Base-by-base conservation (phyloP, 2,113 vertebrate species). In the Petaurus breviceps region DNA sequence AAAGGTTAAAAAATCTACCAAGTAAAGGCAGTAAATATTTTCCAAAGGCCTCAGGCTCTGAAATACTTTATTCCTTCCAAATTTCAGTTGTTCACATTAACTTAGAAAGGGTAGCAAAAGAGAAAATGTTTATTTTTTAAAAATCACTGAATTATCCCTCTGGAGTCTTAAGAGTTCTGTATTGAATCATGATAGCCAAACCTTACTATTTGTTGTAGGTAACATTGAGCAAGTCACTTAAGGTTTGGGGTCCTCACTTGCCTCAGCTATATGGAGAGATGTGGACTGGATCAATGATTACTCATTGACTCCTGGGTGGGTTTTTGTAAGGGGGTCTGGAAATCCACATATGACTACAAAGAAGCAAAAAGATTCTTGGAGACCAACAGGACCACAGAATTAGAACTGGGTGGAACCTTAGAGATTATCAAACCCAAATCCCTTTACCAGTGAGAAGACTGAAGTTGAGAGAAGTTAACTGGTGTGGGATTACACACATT, bases 31-130 rank as follows among this genome's bases (percentile, higher is more conserved):
- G 57, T 90, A 91, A 95, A 96, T 97, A 61, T 95, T 89, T 96
- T 97, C 94, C 97, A 97, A 96, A 96, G 95, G 91, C 53, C 77
- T 84, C 2, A 90, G 92, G 47, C 51, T 96, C 57, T 51, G 51
- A 90, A 89, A 96, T 49, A 84, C 0, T 14, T 94, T 50, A 77
- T 94, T 93, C 46, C 47, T 19, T 89, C 53, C 43, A 43, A 50
- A 57, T 16, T 84, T 43, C n/a, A 84, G 2, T 77, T 77, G n/a
- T 84, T 84, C 68, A 84, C 37, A 23, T 90, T 0, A 0, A 51
- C 25, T 37, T 51, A 23, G 51, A 51, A 92, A 50, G 68, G 7
- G 25, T 22, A 46, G 47, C 89, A 55, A 95, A 47, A 24, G 54
- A 51, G 92, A 55, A 84, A 84, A 84, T 84, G 7, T 84, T 84